A percentile compares a stretch with the other conserved stretches of the same genome.
Evolutionary conservation across 2,888 invertebrate genomes (phyloP).

Genomic region (Amphipyra berbera): DNA sequence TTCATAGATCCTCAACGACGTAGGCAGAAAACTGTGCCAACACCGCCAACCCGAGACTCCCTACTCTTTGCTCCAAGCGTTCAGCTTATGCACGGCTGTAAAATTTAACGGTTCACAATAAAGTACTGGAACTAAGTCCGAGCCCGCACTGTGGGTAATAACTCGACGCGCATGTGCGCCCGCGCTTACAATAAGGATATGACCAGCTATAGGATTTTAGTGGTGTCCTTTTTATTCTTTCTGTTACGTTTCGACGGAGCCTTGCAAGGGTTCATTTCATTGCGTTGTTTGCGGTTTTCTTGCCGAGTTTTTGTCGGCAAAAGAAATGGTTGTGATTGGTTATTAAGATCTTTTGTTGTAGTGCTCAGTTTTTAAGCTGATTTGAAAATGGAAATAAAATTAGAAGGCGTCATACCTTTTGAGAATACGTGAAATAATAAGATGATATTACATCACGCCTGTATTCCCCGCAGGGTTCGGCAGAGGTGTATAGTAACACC

Average conservation of each 20-base stretch:
- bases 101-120: slow-evolving; percentile 88
- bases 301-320: slow-evolving; percentile 2
- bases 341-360: neutral
- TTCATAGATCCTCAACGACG: neutral
- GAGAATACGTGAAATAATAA: too few relatives aligned
- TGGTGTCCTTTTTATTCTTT: slow-evolving; percentile 53
- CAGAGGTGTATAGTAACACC: too few relatives aligned
- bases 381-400: neutral
- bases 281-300: slow-evolving; percentile 33
- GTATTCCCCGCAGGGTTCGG: too few relatives aligned
- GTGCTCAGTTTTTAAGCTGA: neutral
- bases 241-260: slow-evolving; percentile 27
- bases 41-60: neutral
- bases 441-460: too few relatives aligned
- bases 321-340: neutral
- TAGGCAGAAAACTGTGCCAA: slow-evolving; percentile 24
- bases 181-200: slow-evolving; percentile 51
- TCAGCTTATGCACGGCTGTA: slow-evolving; percentile 83
- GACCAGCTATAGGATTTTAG: slow-evolving; percentile 52
- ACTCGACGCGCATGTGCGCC: slow-evolving; percentile 66
- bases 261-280: slow-evolving; percentile 40
- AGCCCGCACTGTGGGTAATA: slow-evolving; percentile 69
- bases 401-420: too few relatives aligned
- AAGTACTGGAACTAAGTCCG: slow-evolving; percentile 83
- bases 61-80: slow-evolving; percentile 56